Conservation (phyloP, 2,888 invertebrate species). For the Glaucopsyche alexis region DNA sequence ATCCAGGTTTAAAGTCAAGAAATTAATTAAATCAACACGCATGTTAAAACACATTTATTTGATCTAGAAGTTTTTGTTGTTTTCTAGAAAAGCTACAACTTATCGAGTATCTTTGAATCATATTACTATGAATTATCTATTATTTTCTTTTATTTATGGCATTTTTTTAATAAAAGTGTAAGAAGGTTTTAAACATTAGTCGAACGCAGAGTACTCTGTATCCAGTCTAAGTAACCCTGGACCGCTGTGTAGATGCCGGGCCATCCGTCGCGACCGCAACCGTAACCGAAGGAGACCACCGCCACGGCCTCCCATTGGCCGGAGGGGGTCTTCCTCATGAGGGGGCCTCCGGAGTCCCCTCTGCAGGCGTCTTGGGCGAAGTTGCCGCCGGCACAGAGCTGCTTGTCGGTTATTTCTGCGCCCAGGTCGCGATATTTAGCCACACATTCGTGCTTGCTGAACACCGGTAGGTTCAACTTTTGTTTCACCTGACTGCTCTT, state of each 20-base stretch:
- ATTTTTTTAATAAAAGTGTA: constrained; percentile 10
- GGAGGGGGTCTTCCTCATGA: constrained; percentile 80
- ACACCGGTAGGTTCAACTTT: constrained; percentile 81
- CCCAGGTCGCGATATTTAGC: constrained; percentile 70
- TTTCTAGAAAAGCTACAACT: not conserved
- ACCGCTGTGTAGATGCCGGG: constrained; percentile 86
- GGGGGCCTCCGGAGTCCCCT: constrained; percentile 89
- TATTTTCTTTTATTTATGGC: not conserved
- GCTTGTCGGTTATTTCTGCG: constrained; percentile 73
- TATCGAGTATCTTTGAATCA: constrained; percentile 6
- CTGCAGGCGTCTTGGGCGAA: constrained; percentile 85
- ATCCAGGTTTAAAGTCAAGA: not conserved
- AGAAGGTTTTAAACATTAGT: constrained; percentile 43
- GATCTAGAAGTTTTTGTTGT: not conserved
- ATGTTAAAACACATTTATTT: constrained; percentile 5
- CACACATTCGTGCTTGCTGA: constrained; percentile 74
- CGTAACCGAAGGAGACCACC: constrained; percentile 84
- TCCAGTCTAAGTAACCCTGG: constrained; percentile 82
- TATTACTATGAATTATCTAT: not conserved
- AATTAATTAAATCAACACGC: not conserved
- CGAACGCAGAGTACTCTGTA: constrained; percentile 58
- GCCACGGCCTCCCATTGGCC: constrained; percentile 81
- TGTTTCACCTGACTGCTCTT: constrained; percentile 80
- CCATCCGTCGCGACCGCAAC: constrained; percentile 82
- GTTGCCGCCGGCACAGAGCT: constrained; percentile 86